Conservation (phyloP, 2,113 vertebrate species). For the Prinia subflava region DNA sequence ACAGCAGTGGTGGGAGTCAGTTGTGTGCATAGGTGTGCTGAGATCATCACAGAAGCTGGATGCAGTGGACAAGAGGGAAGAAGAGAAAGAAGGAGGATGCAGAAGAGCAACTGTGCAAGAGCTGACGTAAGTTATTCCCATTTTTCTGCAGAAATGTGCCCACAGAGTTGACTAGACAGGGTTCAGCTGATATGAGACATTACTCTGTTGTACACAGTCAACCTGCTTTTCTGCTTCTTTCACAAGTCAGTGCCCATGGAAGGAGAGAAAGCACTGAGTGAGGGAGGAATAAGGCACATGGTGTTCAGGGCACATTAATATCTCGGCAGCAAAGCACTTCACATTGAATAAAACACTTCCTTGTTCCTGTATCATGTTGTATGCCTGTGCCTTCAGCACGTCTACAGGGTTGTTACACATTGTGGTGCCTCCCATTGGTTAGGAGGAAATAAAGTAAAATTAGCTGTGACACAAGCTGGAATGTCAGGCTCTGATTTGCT, state of each 20-base stretch:
- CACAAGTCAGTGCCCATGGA: not conserved
- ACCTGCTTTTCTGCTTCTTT: not conserved
- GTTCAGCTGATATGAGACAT: not conserved
- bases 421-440: not conserved
- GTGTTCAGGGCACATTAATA: not conserved
- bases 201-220: not conserved
- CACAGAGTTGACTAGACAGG: not conserved
- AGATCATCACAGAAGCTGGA: not conserved
- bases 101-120: not conserved
- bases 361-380: not conserved
- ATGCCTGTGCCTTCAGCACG: not conserved
- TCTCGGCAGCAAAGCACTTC: not conserved
- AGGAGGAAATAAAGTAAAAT: not conserved
- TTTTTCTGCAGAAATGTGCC: not conserved
- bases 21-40: not conserved
- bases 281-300: not conserved
- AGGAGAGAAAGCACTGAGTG: not conserved
- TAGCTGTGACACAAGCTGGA: not conserved
- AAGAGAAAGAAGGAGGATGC: not conserved
- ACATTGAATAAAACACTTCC: not conserved
- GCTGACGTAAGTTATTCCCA: not conserved
- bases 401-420: rapidly evolving
- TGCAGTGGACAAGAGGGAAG: not conserved
- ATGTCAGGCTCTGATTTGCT: not conserved
- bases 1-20: not conserved